These are phyloP conservation scores for Xenops minutus DNA, from an alignment of 2,797 vertebrate species.

Conservation along the genomic window DNA sequence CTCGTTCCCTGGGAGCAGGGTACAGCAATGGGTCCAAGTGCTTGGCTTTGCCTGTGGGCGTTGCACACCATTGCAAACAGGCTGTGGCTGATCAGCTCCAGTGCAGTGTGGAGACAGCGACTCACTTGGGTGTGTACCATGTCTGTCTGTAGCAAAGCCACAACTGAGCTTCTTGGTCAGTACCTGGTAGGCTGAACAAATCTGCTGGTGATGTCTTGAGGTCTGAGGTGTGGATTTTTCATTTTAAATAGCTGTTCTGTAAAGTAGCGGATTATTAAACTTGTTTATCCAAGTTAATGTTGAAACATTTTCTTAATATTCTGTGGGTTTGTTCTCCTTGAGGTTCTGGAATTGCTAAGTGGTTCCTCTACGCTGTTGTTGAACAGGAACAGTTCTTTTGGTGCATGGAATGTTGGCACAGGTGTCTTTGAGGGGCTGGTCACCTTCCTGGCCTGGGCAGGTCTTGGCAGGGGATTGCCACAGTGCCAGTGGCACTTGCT, in stretches of 20 bases:
- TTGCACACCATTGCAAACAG: accelerated
- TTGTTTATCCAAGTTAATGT: neutral
- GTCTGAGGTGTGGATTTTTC: neutral
- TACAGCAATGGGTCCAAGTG: accelerated
- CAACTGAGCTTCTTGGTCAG: neutral
- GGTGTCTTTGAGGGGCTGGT: neutral
- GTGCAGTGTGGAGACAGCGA: neutral
- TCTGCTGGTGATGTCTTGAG: neutral
- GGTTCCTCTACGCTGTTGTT: neutral
- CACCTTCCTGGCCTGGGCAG: neutral
- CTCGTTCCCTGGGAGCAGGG: neutral
- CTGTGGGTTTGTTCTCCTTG: neutral
- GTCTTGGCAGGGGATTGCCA: neutral
- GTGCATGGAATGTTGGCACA: neutral
- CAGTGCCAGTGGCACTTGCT: neutral
- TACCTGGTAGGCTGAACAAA: neutral
- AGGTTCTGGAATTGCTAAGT: neutral
- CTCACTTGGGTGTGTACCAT: neutral
- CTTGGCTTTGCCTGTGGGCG: neutral
- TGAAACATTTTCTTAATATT: slow-evolving; percentile 14
- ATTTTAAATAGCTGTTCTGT: slow-evolving; percentile 43
- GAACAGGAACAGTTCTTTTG: neutral
- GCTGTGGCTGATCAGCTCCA: neutral
- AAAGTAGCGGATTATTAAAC: slow-evolving; percentile 36
- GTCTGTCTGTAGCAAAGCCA: neutral